Evolutionary conservation across 2,888 invertebrate species (phyloP).

Genomic region (Rhamphomyia laevipes): DNA sequence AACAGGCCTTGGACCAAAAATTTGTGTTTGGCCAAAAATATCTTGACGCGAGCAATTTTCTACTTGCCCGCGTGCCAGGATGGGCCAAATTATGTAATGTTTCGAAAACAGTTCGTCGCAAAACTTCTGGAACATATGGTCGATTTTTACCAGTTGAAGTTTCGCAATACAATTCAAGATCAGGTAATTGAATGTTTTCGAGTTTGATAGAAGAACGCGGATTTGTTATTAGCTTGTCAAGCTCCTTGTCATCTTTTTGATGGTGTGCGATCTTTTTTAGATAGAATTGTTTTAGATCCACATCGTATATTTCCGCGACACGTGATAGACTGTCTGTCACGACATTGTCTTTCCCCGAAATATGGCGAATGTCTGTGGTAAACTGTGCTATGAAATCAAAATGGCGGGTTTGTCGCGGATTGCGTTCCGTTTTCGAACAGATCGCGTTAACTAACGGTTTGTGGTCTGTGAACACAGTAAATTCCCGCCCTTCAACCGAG

Average conservation of each 20-base stretch:
- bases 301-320: neutral
- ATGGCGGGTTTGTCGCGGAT: slow-evolving; percentile 2
- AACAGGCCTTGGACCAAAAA: too few relatives aligned
- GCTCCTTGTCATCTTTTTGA: neutral
- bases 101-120: too few relatives aligned
- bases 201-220: too few relatives aligned
- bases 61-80: too few relatives aligned
- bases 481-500: slow-evolving; percentile 3
- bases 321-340: slow-evolving; percentile 1
- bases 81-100: too few relatives aligned
- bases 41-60: too few relatives aligned
- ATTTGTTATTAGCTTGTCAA: neutral
- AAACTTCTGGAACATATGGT: too few relatives aligned
- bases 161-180: too few relatives aligned
- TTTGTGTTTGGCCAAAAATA: too few relatives aligned
- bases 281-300: neutral
- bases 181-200: too few relatives aligned
- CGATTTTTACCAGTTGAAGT: too few relatives aligned
- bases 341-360: slow-evolving; percentile 4
- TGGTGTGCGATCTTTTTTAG: too few relatives aligned
- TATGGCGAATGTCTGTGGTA: neutral
- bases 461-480: slow-evolving; percentile 5
- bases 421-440: neutral
- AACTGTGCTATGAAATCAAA: slow-evolving; percentile 2
- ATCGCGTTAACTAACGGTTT: slow-evolving; percentile 5